A percentile compares a stretch with the other conserved stretches of the same genome.
Conservation (phyloP, 2,797 vertebrate species). For the Crax fasciolata region DNA sequence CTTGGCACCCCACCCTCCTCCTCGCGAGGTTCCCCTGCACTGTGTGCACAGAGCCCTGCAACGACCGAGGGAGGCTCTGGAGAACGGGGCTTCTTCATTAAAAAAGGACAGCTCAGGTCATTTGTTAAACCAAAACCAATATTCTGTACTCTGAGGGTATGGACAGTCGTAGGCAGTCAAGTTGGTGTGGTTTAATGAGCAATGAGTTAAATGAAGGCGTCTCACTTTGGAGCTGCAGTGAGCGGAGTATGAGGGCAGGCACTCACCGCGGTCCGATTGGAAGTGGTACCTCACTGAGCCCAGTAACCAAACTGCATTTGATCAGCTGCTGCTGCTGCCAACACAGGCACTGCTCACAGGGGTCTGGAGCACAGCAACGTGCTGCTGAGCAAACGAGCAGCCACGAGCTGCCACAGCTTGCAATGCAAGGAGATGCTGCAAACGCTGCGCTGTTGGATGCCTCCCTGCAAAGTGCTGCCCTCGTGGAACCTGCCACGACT, state of each 20-base stretch:
- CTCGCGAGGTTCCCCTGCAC: not conserved
- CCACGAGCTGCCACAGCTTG: not conserved
- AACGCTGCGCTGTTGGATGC: not conserved
- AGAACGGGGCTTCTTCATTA: not conserved
- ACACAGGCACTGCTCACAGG: not conserved
- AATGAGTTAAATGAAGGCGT: not conserved
- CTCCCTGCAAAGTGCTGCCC: not conserved
- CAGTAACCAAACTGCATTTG: not conserved
- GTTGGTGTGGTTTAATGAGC: not conserved
- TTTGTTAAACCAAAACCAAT: not conserved
- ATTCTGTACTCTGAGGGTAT: accelerated
- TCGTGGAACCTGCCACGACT: not conserved
- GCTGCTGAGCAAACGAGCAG: not conserved
- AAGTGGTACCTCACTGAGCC: not conserved
- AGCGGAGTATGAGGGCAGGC: not conserved
- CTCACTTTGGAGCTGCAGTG: not conserved
- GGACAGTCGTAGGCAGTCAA: accelerated
- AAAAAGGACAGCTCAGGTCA: not conserved
- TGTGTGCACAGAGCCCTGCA: not conserved
- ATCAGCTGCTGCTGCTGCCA: not conserved
- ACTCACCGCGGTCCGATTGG: not conserved
- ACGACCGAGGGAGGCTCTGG: accelerated
- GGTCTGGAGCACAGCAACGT: not conserved
- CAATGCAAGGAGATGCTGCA: not conserved
- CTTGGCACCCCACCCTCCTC: not conserved